Conservation (phyloP, 2,113 vertebrate genomes). For the Oreochromis aureus region DNA sequence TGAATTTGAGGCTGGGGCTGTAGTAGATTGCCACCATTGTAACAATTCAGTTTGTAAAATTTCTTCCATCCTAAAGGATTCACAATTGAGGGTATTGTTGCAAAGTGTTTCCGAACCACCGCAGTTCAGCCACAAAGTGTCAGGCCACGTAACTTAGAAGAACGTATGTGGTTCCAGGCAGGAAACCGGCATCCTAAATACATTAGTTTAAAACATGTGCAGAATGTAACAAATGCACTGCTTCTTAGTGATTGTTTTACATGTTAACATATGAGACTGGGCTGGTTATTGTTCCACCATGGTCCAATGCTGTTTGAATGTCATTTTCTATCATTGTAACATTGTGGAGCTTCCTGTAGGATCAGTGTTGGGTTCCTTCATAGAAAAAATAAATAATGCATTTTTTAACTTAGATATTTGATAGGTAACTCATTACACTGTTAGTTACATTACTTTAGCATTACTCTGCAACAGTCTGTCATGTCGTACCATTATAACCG, state of each 20-base stretch:
- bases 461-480: not conserved
- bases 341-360: not conserved
- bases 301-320: fast-evolving
- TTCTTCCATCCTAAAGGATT: not conserved
- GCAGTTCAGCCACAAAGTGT: not conserved
- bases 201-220: not conserved
- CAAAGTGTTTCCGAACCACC: not conserved
- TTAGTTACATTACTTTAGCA: not conserved
- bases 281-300: not conserved
- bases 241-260: not conserved
- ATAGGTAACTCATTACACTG: not conserved
- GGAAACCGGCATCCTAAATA: not conserved
- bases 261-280: not conserved
- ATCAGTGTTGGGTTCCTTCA: not conserved
- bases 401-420: not conserved
- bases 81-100: not conserved
- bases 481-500: not conserved
- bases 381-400: not conserved
- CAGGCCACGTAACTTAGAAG: not conserved
- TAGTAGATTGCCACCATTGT: not conserved
- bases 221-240: not conserved
- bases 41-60: not conserved
- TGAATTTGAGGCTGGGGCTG: fast-evolving
- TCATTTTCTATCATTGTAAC: not conserved
- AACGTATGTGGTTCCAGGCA: not conserved